These are phyloP conservation scores for Discoglossus pictus DNA, from an alignment of 2,797 vertebrate genomes.

Conservation along the genomic window DNA sequence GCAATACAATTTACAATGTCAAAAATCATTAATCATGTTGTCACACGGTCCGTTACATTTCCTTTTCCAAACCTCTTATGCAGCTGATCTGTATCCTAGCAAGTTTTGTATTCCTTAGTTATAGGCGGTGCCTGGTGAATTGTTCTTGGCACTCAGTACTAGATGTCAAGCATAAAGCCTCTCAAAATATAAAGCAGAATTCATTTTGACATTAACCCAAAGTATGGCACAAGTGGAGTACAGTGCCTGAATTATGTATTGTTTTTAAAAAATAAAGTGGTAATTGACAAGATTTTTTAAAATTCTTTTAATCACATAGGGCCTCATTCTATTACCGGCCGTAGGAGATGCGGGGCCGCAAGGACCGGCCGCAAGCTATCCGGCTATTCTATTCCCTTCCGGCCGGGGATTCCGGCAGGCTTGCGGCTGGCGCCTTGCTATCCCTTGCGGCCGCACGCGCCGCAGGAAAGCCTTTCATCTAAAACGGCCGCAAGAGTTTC, in stretches of 20 bases:
- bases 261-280: not conserved
- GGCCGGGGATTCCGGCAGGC: too few relatives aligned
- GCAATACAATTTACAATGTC: constrained; percentile 65
- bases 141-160: constrained; percentile 73
- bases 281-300: too few relatives aligned
- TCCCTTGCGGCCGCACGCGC: too few relatives aligned
- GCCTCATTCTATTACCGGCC: too few relatives aligned
- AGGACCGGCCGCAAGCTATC: too few relatives aligned
- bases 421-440: too few relatives aligned
- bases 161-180: constrained; percentile 70
- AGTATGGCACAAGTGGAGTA: constrained; percentile 61
- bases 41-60: constrained; percentile 65
- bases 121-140: constrained; percentile 79
- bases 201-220: constrained; percentile 60
- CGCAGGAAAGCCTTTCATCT: too few relatives aligned
- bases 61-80: constrained; percentile 64
- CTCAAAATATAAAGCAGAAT: constrained; percentile 76
- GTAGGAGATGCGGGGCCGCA: too few relatives aligned
- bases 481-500: too few relatives aligned
- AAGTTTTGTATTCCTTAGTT: constrained; percentile 69
- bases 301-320: too few relatives aligned
- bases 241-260: constrained; percentile 64
- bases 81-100: constrained; percentile 69
- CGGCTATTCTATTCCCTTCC: too few relatives aligned
- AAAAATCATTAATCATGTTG: constrained; percentile 76